A percentile compares a stretch with the other conserved stretches of the same genome.
Evolutionary conservation across 2,888 invertebrate genomes (phyloP).

Genomic region (Polydesmus complanatus): DNA sequence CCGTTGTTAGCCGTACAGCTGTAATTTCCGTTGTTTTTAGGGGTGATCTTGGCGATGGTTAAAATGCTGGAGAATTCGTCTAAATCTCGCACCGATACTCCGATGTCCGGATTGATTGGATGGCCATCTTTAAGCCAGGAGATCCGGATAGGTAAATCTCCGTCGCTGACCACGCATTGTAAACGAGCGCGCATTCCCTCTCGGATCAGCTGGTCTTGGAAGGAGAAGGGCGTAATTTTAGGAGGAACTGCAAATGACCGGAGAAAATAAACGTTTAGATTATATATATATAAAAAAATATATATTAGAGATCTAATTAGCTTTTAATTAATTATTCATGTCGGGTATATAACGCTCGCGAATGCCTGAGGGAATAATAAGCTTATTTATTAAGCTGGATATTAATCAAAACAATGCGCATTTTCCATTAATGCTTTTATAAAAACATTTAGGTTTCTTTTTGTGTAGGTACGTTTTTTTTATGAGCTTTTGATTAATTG

Average conservation of each 20-base stretch:
- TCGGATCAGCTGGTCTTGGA: conserved; percentile 59
- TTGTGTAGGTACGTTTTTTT: too few species aligned
- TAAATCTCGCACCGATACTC: conserved; percentile 22
- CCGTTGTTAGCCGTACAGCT: conserved; percentile 15
- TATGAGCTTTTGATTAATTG: too few species aligned
- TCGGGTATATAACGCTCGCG: too few species aligned
- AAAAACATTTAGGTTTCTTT: too few species aligned
- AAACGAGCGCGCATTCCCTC: conserved; percentile 68
- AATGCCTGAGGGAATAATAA: too few species aligned
- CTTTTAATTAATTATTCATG: too few species aligned
- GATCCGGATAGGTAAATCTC: conserved; percentile 64
- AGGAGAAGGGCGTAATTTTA: conserved; percentile 70
- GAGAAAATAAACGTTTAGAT: not conserved
- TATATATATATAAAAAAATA: not conserved
- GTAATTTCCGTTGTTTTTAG: conserved; percentile 15
- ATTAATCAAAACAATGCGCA: not conserved
- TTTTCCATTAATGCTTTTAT: too few species aligned
- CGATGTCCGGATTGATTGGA: conserved; percentile 32
- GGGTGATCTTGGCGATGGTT: conserved; percentile 14
- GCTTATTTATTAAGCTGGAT: not conserved
- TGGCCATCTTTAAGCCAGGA: conserved; percentile 69
- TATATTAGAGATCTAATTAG: too few species aligned
- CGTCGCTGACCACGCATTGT: conserved; percentile 63
- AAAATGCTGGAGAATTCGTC: conserved; percentile 63
- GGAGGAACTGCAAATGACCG: conserved; percentile 45